Evolutionary conservation across 2,113 vertebrate species (phyloP).

Genomic region (Ivindomyrus marchei): DNA sequence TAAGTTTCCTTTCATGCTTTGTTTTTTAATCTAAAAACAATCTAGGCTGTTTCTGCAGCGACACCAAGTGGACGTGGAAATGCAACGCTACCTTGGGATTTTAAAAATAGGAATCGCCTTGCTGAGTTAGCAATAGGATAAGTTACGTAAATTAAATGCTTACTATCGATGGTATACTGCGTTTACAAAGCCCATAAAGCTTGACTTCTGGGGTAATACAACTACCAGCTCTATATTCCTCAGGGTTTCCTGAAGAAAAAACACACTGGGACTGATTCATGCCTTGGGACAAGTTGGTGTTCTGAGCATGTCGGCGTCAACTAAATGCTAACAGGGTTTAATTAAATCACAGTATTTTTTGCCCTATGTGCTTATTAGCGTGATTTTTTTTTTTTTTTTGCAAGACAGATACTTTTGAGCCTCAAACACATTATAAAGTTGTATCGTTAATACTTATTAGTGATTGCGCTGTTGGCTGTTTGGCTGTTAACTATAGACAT

Average conservation of each 20-base stretch:
- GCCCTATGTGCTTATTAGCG: background rate
- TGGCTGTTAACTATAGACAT: background rate
- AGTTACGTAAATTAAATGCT: background rate
- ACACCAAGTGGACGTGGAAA: background rate
- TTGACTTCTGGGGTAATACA: background rate
- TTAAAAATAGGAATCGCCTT: background rate
- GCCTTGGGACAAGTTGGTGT: background rate
- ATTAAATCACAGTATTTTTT: background rate
- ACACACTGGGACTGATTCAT: background rate
- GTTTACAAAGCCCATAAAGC: background rate
- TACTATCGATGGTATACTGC: background rate
- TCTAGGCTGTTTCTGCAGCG: background rate
- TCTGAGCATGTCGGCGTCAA: background rate
- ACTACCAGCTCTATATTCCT: background rate
- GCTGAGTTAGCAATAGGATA: background rate
- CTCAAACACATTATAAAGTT: background rate
- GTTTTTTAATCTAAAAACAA: background rate
- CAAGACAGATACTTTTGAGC: background rate
- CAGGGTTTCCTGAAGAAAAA: background rate
- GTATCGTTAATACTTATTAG: background rate
- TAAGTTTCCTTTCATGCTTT: background rate
- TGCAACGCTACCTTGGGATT: background rate
- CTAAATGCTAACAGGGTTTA: background rate
- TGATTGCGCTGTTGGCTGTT: background rate
- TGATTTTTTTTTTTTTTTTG: background rate